Evolutionary conservation across 2,888 invertebrate genomes (phyloP), one percentile per base, ranked within the genome.

Genomic region (Thelaira solivaga): DNA sequence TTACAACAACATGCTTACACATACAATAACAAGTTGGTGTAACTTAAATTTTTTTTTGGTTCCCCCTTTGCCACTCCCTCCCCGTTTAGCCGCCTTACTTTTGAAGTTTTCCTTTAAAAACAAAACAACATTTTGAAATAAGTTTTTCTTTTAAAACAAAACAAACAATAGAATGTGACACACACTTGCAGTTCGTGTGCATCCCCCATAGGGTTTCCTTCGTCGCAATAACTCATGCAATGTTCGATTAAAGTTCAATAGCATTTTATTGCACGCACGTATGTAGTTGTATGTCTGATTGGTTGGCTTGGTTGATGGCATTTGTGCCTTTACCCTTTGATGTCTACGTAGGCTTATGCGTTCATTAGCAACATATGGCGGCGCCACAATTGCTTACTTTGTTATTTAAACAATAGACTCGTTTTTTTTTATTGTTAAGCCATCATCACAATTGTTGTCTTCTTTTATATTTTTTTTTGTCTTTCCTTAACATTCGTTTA

Each of bases 311-410:
- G 4, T 31, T 61, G 61, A 45, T 29, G 53, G 31, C 7, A 59
- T 8, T n/a, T n/a, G n/a, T 51, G 29, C 47, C 7, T 57, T 55
- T 16, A 24, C 22, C 29, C 39, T 53, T 62, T 43, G 11, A 31
- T n/a, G 29, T 4, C 41, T 2, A 41, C 34, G 49, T 16, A n/a
- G 16, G 31, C 47, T 22, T 49, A 43, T 71, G 43, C 20, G 49
- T 67, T 67, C 51, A 45, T 67, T 61, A 61, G 59, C 59, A 67
- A 67, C 59, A 74, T 67, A 74, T 59, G 67, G 67, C 24, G 67
- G 45, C 43, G 51, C 59, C 74, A 45, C 51, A 51, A 51, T 53
- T 74, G 51, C 45, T 53, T 67, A 29, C 71, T 45, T 43, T 45
- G 13, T 43, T 36, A 13, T 13, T 72, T 45, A 36, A 67, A 74